Base-by-base conservation (phyloP, 1,140 invertebrate species). In the Aphidius gifuensis region DNA sequence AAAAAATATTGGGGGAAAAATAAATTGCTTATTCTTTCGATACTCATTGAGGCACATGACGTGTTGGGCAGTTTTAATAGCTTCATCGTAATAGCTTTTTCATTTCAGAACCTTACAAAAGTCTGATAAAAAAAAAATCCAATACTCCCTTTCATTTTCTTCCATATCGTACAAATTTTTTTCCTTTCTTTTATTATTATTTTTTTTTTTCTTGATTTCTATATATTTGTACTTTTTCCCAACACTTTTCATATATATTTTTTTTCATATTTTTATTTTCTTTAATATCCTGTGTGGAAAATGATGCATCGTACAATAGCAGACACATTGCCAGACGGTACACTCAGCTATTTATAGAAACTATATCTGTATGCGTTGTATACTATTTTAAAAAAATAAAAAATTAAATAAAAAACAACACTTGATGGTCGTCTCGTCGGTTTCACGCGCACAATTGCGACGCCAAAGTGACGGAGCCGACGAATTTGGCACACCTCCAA, bases 281-380 rank as follows among this genome's bases (percentile, higher is more conserved):
- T 32, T 32, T 32, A 32, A 32, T 32, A 32, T 32, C 23, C 23
- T 32, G 23, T 32, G 46, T 43, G 38, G 40, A 50, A n/a, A 9
- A 58, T 32, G 60, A 57, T 66, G 67, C 65, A 64, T 68, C 68
- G 68, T 48, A 58, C 66, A 67, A 71, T 68, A 60, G 66, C 69
- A 73, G 69, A 73, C 66, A 67, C 65, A 67, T 65, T 69, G 72
- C 66, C 69, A 72, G 71, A 73, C 70, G 47, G 63, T 46, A 23
- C 54, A 32, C 4, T 32, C 44, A 23, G 50, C 61, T 72, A 72
- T 72, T 71, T 69, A 72, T 72, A 72, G 61, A 42, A 32, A 58
- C 8, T 32, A 21, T 47, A 48, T 32, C 23, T 32, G 23, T 32
- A 32, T 32, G 23, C 2, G 23, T 32, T 42, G 45, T 8, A 23